Evolutionary conservation across 2,888 invertebrate species (phyloP).

Genomic region (Agriopis leucophaearia): DNA sequence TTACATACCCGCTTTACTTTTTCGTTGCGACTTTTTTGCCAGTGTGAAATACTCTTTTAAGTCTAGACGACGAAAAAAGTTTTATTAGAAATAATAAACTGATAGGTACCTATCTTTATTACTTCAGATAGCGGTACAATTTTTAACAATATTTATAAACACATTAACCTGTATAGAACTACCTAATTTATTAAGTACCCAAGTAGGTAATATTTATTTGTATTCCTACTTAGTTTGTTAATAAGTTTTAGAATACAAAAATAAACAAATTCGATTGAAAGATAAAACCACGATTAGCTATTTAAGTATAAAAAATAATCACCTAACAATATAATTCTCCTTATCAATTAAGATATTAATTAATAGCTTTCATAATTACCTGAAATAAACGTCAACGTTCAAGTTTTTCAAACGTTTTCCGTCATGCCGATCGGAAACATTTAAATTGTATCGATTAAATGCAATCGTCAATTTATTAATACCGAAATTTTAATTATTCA

Average conservation of each 20-base stretch:
- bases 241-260: too few species aligned
- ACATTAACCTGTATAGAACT: neutral
- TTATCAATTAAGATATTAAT: too few species aligned
- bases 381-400: too few species aligned
- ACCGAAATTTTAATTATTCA: slow-evolving; percentile 38
- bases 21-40: slow-evolving; percentile 1
- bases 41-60: slow-evolving; percentile 8
- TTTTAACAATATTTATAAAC: neutral
- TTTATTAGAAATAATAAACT: neutral
- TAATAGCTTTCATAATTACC: too few species aligned
- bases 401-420: slow-evolving; percentile 52
- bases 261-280: too few species aligned
- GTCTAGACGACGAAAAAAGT: slow-evolving; percentile 1
- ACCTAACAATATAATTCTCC: too few species aligned
- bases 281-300: too few species aligned
- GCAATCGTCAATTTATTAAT: slow-evolving; percentile 64
- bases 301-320: too few species aligned
- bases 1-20: too few species aligned
- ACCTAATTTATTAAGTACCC: neutral
- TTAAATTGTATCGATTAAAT: slow-evolving; percentile 64
- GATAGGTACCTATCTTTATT: slow-evolving; percentile 10
- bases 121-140: neutral
- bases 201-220: too few species aligned
- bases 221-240: too few species aligned
- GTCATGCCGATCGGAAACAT: slow-evolving; percentile 70